These are phyloP conservation scores for Esox niger DNA, from an alignment of 2,113 vertebrate genomes.

Conservation along the genomic window DNA sequence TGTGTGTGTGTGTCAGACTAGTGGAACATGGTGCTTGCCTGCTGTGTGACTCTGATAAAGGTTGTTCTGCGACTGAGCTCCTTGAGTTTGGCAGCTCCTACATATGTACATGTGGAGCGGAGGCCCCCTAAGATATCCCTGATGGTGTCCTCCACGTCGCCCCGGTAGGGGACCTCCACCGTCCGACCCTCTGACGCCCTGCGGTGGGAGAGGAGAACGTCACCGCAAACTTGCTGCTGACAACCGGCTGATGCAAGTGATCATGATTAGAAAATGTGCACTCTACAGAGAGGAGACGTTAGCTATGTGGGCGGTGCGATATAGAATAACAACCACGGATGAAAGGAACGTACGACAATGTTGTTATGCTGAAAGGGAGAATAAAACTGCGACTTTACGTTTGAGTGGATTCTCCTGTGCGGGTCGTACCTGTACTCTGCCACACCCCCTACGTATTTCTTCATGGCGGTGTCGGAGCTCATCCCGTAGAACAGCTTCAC, in stretches of 20 bases:
- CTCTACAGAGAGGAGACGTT: not conserved
- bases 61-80: conserved; percentile 94
- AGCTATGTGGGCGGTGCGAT: too few relatives aligned
- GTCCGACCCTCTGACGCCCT: conserved; percentile 94
- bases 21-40: conserved; percentile 87
- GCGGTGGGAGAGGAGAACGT: conserved; percentile 9
- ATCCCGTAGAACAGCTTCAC: conserved; percentile 97
- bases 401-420: too few relatives aligned
- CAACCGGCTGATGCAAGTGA: not conserved
- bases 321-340: too few relatives aligned
- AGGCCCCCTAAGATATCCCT: conserved; percentile 91
- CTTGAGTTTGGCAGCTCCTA: conserved; percentile 95
- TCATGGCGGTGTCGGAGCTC: conserved; percentile 98
- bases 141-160: conserved; percentile 88
- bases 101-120: conserved; percentile 96
- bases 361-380: too few relatives aligned
- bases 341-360: too few relatives aligned
- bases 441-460: conserved; percentile 90
- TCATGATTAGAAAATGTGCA: too few relatives aligned
- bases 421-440: conserved; percentile 91
- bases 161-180: conserved; percentile 90
- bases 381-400: too few relatives aligned
- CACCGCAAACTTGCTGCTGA: not conserved
- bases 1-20: conserved; percentile 53
- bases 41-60: conserved; percentile 96